phyloP scores from a whole-genome alignment of 1,140 invertebrate species.

The Agrypnia vestita region DNA sequence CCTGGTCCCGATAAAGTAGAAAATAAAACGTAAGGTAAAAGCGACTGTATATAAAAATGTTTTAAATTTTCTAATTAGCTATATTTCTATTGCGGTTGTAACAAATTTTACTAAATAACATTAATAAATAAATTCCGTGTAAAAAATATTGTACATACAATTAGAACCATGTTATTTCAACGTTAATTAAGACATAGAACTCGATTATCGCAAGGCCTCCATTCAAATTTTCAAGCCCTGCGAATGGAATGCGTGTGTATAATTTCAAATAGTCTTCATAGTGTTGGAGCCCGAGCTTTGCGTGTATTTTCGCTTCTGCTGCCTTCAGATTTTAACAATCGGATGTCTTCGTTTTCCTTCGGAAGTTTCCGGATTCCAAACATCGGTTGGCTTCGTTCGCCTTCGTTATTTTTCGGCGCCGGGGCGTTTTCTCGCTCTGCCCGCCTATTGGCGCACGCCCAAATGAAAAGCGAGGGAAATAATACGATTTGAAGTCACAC shows the following conservation, averaged over 20 bases:
- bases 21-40: no score
- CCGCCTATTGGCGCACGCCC: conserved; percentile 34
- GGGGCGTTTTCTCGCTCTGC: conserved; percentile 32
- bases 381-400: neutral
- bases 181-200: neutral
- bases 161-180: neutral
- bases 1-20: no score
- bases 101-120: no score
- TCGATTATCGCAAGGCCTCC: neutral
- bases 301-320: neutral
- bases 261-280: neutral
- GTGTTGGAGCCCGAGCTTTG: neutral
- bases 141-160: neutral
- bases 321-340: neutral
- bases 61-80: no score
- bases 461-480: neutral
- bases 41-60: no score
- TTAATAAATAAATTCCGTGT: no score
- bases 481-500: neutral
- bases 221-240: neutral
- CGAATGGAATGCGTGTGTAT: neutral
- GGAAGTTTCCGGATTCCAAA: neutral
- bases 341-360: neutral
- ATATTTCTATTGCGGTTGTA: no score
- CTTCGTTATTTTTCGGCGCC: neutral